A percentile compares a stretch with the other conserved stretches of the same genome.
phyloP scores from a whole-genome alignment of 2,888 invertebrate species.

The Lepidochitona cinerea region DNA sequence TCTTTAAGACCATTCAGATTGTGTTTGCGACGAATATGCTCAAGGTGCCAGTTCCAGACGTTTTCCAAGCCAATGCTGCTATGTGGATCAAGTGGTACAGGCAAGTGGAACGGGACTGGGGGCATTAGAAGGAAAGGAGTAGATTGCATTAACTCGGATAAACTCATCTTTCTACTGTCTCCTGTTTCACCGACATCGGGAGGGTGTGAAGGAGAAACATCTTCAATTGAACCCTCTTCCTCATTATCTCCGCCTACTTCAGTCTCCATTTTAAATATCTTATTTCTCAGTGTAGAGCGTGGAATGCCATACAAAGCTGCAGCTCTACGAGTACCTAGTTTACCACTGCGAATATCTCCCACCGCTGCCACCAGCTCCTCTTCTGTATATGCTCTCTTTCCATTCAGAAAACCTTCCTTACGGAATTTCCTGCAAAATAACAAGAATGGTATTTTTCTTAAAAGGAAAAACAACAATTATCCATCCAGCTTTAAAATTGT shows the following conservation, averaged over 20 bases:
- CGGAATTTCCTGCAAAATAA: slow-evolving; percentile 24
- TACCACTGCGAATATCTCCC: slow-evolving; percentile 92
- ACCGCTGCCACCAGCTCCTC: slow-evolving; percentile 95
- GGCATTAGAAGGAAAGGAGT: slow-evolving; percentile 26
- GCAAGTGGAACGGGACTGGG: slow-evolving; percentile 28
- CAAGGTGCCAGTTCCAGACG: slow-evolving; percentile 51
- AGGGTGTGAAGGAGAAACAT: slow-evolving; percentile 10
- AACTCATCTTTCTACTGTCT: slow-evolving; percentile 35
- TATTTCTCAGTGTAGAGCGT: slow-evolving; percentile 95
- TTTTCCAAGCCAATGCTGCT: slow-evolving; percentile 19
- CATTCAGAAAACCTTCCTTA: slow-evolving; percentile 30
- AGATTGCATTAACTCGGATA: slow-evolving; percentile 36
- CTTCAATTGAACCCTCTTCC: slow-evolving; percentile 27
- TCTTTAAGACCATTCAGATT: slow-evolving; percentile 48
- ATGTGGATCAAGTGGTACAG: background rate
- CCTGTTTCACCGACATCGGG: slow-evolving; percentile 7
- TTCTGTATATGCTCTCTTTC: slow-evolving; percentile 84
- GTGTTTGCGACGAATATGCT: slow-evolving; percentile 63
- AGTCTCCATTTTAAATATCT: slow-evolving; percentile 76
- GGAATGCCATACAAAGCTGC: slow-evolving; percentile 97
- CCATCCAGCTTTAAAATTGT: no score
- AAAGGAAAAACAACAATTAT: no score
- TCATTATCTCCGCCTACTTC: slow-evolving; percentile 14
- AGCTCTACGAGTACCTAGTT: slow-evolving; percentile 92
- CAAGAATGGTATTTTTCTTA: no score